Base-by-base conservation (phyloP, 2,113 vertebrate species). In the Crotalus helleri region DNA sequence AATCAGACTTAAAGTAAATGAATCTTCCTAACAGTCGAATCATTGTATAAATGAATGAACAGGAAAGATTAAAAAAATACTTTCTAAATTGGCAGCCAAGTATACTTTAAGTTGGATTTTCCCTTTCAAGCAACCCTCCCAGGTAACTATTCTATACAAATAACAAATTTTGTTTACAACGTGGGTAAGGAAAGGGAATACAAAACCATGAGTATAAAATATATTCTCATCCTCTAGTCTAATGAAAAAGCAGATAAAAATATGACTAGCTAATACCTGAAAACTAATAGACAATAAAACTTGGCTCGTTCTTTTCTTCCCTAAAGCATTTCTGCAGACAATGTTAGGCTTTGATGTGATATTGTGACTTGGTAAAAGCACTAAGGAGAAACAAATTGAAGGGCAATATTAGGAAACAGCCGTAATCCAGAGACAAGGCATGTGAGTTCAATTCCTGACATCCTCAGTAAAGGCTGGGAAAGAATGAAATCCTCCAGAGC, bases 181-280 rank as follows among this genome's bases (percentile, higher is more conserved):
- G 1, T 29, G 46, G 46, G 46, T 53, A 86, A 90, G 29, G 88
- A 86, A 64, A 86, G n/a, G 6, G 74, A 61, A 93, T 13, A 23
- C n/a, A 21, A n/a, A 55, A 26, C 24, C 21, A 33, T 90, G 86
- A 93, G 86, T 29, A 86, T 87, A 74, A 93, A 90, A 93, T 93
- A 93, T 90, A 39, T 39, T 87, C 55, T 64, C 26, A 93, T 93
- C 74, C 61, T 21, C 57, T 19, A 53, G 23, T 93, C 81, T 87
- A 93, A 93, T 93, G 88, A 89, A 90, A 53, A 93, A 87, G 29
- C 39, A 33, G 89, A 86, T 53, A 93, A 93, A 81, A 93, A 87
- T 89, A 90, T 11, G 46, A 57, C 88, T 44, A 87, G n/a, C 89
- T 54, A 93, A 86, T 86, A 26, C 54, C 59, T 85, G n/a, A 64